A percentile compares a stretch with the other conserved stretches of the same genome.
Evolutionary conservation across 1,140 invertebrate genomes (phyloP).

Genomic region (Drosophila setifemur): DNA sequence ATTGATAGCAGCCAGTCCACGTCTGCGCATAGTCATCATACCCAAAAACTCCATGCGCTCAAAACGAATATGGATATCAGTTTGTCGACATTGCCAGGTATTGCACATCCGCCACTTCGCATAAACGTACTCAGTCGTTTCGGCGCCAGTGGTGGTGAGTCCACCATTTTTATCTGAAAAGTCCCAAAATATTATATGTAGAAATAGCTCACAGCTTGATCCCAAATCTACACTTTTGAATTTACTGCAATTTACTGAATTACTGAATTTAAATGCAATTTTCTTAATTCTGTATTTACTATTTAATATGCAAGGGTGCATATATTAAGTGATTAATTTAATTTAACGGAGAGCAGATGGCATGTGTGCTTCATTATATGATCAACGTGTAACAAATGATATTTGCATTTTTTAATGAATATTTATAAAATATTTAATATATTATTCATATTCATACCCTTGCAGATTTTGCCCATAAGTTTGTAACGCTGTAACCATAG

Average conservation of each 20-base stretch:
- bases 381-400: slow-evolving; percentile 43
- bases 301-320: slow-evolving; percentile 38
- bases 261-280: too few relatives aligned
- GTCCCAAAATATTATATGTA: background rate
- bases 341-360: too few relatives aligned
- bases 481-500: too few relatives aligned
- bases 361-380: too few relatives aligned
- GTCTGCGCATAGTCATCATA: slow-evolving; percentile 10
- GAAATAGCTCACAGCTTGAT: too few relatives aligned
- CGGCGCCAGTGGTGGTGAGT: slow-evolving; percentile 81
- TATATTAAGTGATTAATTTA: too few relatives aligned
- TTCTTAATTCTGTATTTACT: too few relatives aligned
- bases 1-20: slow-evolving; percentile 82
- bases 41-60: slow-evolving; percentile 13
- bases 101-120: slow-evolving; percentile 59
- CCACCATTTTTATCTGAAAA: slow-evolving; percentile 71
- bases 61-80: slow-evolving; percentile 40
- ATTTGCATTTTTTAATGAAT: slow-evolving; percentile 16
- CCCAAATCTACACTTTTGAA: too few relatives aligned
- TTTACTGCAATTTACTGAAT: too few relatives aligned
- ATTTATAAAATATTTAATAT: slow-evolving; percentile 37
- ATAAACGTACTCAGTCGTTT: slow-evolving; percentile 75
- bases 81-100: slow-evolving; percentile 9
- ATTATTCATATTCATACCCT: too few relatives aligned
- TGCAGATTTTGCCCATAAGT: too few relatives aligned